Evolutionary conservation across 2,888 invertebrate species (phyloP).

Genomic region (Conistra vaccinii): DNA sequence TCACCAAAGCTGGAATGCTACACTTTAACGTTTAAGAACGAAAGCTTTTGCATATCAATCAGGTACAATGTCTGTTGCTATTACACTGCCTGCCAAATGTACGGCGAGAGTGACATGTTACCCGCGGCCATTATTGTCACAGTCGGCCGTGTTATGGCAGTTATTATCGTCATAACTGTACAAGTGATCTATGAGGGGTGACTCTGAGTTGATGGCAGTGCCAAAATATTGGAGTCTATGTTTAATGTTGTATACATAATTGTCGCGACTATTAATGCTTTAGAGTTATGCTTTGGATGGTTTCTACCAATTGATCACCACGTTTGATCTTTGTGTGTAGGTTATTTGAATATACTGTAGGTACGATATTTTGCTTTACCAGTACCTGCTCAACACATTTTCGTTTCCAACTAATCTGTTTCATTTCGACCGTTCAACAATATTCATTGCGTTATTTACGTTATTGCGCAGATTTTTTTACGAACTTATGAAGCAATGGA

Average conservation of each 20-base stretch:
- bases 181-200: constrained; percentile 31
- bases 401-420: no score
- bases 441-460: no score
- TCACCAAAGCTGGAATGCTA: no score
- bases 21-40: no score
- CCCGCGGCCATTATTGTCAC: constrained; percentile 11
- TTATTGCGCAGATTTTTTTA: no score
- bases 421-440: no score
- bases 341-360: no score
- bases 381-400: no score
- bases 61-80: not conserved
- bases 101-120: not conserved
- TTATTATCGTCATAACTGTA: constrained; percentile 35
- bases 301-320: not conserved
- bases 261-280: constrained; percentile 9
- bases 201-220: not conserved
- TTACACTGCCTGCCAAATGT: not conserved
- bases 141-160: constrained; percentile 11
- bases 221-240: constrained; percentile 27
- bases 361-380: not conserved
- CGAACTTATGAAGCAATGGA: no score
- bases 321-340: not conserved
- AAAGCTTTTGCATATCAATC: no score
- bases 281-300: constrained; percentile 3
- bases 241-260: constrained; percentile 21